A percentile compares a stretch with the other conserved stretches of the same genome.
These are phyloP conservation scores for Morbakka virulenta DNA, from an alignment of 30 jellyfish, hydroid and myxozoan genomes.

Conservation along the genomic window DNA sequence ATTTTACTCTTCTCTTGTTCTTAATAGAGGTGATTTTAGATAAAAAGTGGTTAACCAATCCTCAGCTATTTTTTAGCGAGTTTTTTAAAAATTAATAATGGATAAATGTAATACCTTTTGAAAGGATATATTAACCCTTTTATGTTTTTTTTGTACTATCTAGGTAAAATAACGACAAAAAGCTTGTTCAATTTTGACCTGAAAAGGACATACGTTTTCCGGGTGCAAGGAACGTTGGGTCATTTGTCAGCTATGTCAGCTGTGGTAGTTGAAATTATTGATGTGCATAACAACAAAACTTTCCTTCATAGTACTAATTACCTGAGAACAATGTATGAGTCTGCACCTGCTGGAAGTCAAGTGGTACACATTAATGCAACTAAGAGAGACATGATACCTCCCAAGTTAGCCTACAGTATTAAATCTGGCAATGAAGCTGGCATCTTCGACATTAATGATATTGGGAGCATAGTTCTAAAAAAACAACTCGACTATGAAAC, in stretches of 20 bases:
- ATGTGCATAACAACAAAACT: conserved; percentile 73
- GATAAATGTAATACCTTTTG: no score
- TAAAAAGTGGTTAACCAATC: no score
- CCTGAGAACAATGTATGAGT: conserved; percentile 60
- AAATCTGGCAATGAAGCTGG: neutral
- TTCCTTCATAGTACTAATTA: conserved; percentile 34
- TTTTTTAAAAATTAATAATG: no score
- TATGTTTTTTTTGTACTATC: no score
- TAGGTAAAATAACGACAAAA: conserved; percentile 49
- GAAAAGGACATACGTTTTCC: conserved; percentile 49
- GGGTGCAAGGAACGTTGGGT: conserved; percentile 47
- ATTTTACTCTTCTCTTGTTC: no score
- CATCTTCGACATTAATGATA: neutral
- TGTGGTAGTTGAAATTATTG: conserved; percentile 51
- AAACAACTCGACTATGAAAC: conserved; percentile 21
- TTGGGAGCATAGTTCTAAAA: neutral
- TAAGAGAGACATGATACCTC: conserved; percentile 61
- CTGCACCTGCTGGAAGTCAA: conserved; percentile 61
- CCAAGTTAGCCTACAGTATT: conserved; percentile 21
- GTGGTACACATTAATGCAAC: conserved; percentile 62
- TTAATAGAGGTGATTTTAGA: no score
- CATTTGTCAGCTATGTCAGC: conserved; percentile 21
- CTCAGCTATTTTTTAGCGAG: no score
- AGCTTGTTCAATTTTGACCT: conserved; percentile 32
- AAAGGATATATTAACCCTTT: no score